phyloP scores from a whole-genome alignment of 2,797 vertebrate species.

The Pyrocephalus nanus region DNA sequence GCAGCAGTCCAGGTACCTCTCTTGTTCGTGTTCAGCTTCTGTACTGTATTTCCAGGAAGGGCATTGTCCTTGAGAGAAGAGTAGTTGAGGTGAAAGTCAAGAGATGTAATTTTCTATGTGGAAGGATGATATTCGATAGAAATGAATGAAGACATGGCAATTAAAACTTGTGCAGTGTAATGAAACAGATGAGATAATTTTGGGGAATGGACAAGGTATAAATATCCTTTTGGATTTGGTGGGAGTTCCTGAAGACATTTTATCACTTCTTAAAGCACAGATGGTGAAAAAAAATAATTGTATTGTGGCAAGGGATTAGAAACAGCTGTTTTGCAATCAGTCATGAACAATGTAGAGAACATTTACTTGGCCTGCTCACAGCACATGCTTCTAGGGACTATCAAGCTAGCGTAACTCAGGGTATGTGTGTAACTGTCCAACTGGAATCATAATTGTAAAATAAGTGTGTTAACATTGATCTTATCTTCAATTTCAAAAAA shows the following conservation, averaged over 20 bases:
- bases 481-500: neutral
- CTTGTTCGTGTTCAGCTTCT: neutral
- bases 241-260: neutral
- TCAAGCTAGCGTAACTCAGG: neutral
- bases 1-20: neutral
- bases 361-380: fast-evolving
- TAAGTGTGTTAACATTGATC: neutral
- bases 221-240: neutral
- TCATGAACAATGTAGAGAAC: neutral
- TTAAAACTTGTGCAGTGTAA: neutral
- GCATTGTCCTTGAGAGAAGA: neutral
- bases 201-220: neutral
- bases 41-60: neutral
- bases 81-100: neutral
- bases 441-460: neutral
- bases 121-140: neutral
- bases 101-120: neutral
- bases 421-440: neutral
- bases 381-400: neutral
- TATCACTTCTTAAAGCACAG: neutral
- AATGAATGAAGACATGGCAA: neutral
- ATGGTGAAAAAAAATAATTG: neutral
- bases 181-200: neutral
- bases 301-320: neutral
- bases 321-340: neutral